These are phyloP conservation scores for fruit fly (Drosophila melanogaster) DNA, from an alignment of 1,140 invertebrate species.

Conservation along the genomic window Release_6_plus_ISO1_MT NT_033777.3:11967501-11968000, in stretches of 20 bases:
- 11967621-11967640: too few species aligned
- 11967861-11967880: constrained; percentile 15
- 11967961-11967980: constrained; percentile 33
- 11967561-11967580: too few species aligned
- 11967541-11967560: too few species aligned
- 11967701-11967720: not conserved
- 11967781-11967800: constrained; percentile 26
- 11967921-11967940: not conserved
- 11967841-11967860: constrained; percentile 69
- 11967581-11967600: too few species aligned
- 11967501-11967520: too few species aligned
- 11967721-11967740: constrained; percentile 9
- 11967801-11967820: constrained; percentile 17
- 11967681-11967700: not conserved
- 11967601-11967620: too few species aligned
- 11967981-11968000: constrained; percentile 1
- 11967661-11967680: not conserved
- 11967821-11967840: constrained; percentile 29
- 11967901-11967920: not conserved
- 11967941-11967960: constrained; percentile 58
- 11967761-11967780: constrained; percentile 34
- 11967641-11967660: not conserved
- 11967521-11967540: too few species aligned
- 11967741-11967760: constrained; percentile 38
- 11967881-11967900: constrained; percentile 45